These are phyloP conservation scores for Sclerodermus sp. DNA, from an alignment of 2,888 invertebrate genomes.

Conservation along the genomic window DNA sequence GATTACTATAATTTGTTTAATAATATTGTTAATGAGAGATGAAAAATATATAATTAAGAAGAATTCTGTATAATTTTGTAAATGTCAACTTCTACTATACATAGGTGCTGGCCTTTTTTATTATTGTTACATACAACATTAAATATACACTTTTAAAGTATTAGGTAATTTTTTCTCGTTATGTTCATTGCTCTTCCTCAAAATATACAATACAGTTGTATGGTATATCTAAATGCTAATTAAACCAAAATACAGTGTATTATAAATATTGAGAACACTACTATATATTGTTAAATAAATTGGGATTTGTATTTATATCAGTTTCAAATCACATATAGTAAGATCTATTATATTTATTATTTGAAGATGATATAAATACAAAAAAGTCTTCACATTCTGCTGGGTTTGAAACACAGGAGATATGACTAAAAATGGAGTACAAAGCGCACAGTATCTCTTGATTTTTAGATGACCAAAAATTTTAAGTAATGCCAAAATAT, in stretches of 20 bases:
- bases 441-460: not conserved
- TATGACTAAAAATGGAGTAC: not conserved
- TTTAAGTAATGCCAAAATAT: not conserved
- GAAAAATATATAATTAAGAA: too few species aligned
- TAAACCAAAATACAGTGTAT: conserved; percentile 21
- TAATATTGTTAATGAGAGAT: too few species aligned
- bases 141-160: conserved; percentile 14
- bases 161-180: conserved; percentile 23
- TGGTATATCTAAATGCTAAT: conserved; percentile 22
- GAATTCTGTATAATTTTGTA: too few species aligned
- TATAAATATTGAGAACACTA: not conserved
- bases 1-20: too few species aligned
- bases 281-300: not conserved
- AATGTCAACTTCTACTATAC: too few species aligned
- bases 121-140: too few species aligned
- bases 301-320: conserved; percentile 2
- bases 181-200: conserved; percentile 31
- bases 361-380: not conserved
- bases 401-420: not conserved
- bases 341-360: not conserved
- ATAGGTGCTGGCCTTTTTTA: too few species aligned
- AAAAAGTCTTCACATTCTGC: not conserved
- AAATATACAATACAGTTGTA: conserved; percentile 19
- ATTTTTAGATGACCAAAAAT: not conserved
- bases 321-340: not conserved